Evolutionary conservation across 1,140 invertebrate genomes (phyloP), one percentile per base, ranked within the genome.

Genomic region (Macrocentrus cingulum): DNA sequence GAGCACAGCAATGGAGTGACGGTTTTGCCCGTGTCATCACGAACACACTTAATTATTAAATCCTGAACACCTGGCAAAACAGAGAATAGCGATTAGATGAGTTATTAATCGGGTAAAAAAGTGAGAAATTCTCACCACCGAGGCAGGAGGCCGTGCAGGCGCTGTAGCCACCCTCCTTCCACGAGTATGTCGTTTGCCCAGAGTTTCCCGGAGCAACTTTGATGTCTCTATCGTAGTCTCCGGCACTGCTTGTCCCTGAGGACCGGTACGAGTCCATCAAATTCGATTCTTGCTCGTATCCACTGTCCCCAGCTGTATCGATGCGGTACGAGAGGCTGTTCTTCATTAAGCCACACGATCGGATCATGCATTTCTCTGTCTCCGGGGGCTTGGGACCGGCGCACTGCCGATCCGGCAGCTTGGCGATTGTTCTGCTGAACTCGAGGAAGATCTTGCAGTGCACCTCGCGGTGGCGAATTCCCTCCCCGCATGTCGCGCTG

Each of bases 121-220:
- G n/a, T n/a, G 3, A 39, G 36, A 39, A 15, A 11, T 8, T 15
- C 36, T 4, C 84, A 75, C 91, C 95, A 70, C 95, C 95, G 2
- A 98, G 83, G 77, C 96, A 99, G 41, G 92, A 94, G 1, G 92
- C 92, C 68, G 92, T 97, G 80, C 96, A 99, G 57, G 90, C 88
- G 0, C 92, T 95, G 65, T 90, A 93, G 0, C 90, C 91, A 63
- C 88, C 84, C 65, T 91, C 87, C 65, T 89, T 88, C 91, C 91
- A 94, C 0, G 89, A 89, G 74, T 91, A 92, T 0, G 89, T 66
- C 76, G 87, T 64, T 82, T 85, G 61, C 72, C 85, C 62, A 66
- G 83, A 59, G 56, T 68, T 77, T 36, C 81, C 80, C 4, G 82
- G 72, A 7, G 79, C 81, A 2, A 83, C 84, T 72, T 84, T 85